Evolutionary conservation across 1,140 invertebrate genomes (phyloP), one percentile per base, ranked within the genome.

Genomic region (Scylla paramamosain): DNA sequence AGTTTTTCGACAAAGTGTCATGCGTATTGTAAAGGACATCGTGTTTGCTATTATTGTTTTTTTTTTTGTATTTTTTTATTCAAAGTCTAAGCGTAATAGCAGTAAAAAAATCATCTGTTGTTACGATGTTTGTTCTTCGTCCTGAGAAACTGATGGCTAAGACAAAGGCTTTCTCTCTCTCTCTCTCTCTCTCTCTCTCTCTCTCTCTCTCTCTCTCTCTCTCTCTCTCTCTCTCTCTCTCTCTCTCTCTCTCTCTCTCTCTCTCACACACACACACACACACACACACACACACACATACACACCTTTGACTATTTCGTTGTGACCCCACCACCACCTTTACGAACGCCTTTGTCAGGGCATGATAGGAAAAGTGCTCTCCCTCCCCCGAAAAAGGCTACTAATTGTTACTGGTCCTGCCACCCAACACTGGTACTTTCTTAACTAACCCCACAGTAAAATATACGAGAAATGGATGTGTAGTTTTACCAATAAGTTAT

Each of bases 141-240:
- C 6, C 39, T 39, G 39, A 39, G 39, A 6, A 39, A 39, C 6
- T 39, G 39, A 39, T 39, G 39, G 39, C 39, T 2, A 2, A 39
- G 39, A 39, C 39, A 39, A 39, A 39, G 39, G 39, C 39, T 39
- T 6, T 39, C 39, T 39, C 39, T 39, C 39, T 39, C 39, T 39
- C 39, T 39, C 39, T 39, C 39, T 39, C 39, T 39, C 83, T 84
- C n/a, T 28, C 83, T 84, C 77, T 82, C 77, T 82, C 77, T 82
- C 77, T 82, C 77, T 82, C 77, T 87, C 84, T 25, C 84, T 87
- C 84, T 28, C n/a, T 84, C 77, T 82, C 77, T 84, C 83, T 84
- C n/a, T n/a, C 83, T 84, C n/a, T 84, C 83, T 28, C 83, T 20
- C 83, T 82, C 77, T 82, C 77, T 82, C 77, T 82, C 77, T 82